These are phyloP conservation scores for Equus quagga DNA, from an alignment of 2,113 vertebrate genomes.

Conservation along the genomic window DNA sequence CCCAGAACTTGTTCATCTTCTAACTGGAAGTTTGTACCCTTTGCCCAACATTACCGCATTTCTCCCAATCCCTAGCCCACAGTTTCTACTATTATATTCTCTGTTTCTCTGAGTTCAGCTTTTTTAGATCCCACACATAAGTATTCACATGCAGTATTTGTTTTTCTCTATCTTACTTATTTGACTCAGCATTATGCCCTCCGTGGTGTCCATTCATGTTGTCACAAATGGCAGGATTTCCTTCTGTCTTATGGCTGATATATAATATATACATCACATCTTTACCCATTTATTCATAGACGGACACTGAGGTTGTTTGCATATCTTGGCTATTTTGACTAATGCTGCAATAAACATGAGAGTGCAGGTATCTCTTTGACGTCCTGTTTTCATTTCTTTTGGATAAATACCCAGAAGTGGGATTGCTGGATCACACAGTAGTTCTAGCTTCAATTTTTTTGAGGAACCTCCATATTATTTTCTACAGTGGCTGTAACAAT, in stretches of 20 bases:
- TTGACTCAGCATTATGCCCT: background rate
- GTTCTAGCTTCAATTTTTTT: background rate
- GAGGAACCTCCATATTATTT: background rate
- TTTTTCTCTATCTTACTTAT: background rate
- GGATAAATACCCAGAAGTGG: background rate
- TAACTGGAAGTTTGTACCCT: background rate
- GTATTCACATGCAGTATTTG: background rate
- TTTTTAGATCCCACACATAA: background rate
- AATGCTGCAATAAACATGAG: background rate
- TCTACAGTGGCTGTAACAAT: background rate
- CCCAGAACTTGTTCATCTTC: background rate
- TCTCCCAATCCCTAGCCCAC: background rate
- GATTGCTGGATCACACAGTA: background rate
- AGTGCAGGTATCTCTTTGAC: background rate
- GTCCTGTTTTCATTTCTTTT: background rate
- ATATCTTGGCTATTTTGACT: background rate
- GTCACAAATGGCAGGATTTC: background rate
- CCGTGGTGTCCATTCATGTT: background rate
- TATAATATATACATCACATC: background rate
- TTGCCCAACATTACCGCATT: background rate
- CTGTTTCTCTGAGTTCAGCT: background rate
- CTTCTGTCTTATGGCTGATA: background rate
- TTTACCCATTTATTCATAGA: background rate
- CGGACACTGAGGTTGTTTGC: background rate
- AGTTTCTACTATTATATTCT: background rate